Evolutionary conservation across 2,113 vertebrate species (phyloP).

Genomic region (Chelonoidis abingdonii): DNA sequence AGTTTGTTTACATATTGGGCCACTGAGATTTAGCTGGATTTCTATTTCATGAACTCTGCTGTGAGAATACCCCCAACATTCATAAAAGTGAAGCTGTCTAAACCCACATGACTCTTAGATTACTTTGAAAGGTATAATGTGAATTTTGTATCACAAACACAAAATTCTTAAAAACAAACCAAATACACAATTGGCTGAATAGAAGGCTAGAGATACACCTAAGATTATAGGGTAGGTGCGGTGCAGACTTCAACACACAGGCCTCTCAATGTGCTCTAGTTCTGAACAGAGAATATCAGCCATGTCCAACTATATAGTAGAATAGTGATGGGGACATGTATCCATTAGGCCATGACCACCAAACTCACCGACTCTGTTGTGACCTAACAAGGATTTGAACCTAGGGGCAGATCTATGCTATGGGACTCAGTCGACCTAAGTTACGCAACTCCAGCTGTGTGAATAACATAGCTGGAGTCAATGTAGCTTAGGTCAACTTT

Average conservation of each 20-base stretch:
- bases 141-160: neutral
- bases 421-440: too few relatives aligned
- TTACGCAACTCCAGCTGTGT: too few relatives aligned
- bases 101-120: neutral
- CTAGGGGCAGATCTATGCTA: too few relatives aligned
- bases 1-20: slow-evolving; percentile 38
- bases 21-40: slow-evolving; percentile 32
- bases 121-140: neutral
- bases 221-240: neutral
- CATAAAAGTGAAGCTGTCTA: slow-evolving; percentile 28
- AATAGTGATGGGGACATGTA: neutral
- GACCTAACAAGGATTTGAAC: neutral
- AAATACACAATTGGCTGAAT: neutral
- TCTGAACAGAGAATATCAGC: neutral
- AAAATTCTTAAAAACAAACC: neutral
- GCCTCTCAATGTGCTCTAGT: neutral
- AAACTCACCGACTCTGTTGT: neutral
- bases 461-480: too few relatives aligned
- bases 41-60: slow-evolving; percentile 13
- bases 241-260: neutral
- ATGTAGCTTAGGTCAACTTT: too few relatives aligned
- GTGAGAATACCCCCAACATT: slow-evolving; percentile 33
- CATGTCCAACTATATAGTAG: neutral
- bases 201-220: neutral
- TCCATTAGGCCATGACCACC: neutral